Percentiles rank a stretch among this genome's conserved stretches.
Evolutionary conservation across 2,888 invertebrate genomes (phyloP).

Genomic region (Stenodera caucasica): DNA sequence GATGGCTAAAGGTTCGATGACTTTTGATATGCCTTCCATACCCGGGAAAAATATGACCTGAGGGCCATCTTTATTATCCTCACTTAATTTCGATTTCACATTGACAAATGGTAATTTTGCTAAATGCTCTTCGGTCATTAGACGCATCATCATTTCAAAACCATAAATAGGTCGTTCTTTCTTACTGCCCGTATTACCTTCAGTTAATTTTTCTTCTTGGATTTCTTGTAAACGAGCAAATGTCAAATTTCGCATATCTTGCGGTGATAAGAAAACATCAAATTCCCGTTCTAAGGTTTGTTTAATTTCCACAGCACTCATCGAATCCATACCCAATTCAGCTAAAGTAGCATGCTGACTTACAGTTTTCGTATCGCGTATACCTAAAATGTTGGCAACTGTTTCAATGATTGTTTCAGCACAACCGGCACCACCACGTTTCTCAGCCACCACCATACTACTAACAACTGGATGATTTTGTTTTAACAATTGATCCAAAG

Average conservation of each 20-base stretch:
- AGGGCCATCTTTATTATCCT: constrained; percentile 32
- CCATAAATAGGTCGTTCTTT: constrained; percentile 47
- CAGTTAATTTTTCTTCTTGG: constrained; percentile 57
- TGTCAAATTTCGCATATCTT: constrained; percentile 81
- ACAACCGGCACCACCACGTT: constrained; percentile 50
- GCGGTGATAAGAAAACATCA: constrained; percentile 81
- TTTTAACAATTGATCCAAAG: constrained; percentile 69
- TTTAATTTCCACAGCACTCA: constrained; percentile 96
- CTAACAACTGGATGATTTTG: constrained; percentile 62
- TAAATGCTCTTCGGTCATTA: constrained; percentile 64
- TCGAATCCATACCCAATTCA: constrained; percentile 94
- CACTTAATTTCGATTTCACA: constrained; percentile 19
- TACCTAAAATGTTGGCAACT: constrained; percentile 62
- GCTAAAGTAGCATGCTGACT: constrained; percentile 75
- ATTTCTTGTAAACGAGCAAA: constrained; percentile 68
- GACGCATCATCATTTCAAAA: constrained; percentile 62
- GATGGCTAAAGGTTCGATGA: constrained; percentile 59
- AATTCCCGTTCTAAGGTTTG: constrained; percentile 88
- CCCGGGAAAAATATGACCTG: constrained; percentile 68
- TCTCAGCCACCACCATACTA: constrained; percentile 85
- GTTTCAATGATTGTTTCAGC: constrained; percentile 71
- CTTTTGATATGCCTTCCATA: constrained; percentile 65
- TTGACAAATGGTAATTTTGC: constrained; percentile 59
- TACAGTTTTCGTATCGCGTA: constrained; percentile 65
- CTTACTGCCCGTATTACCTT: constrained; percentile 10